Evolutionary conservation across 2,113 vertebrate species (phyloP), one percentile per base, ranked within the genome.

Genomic region (Macquaria australasica): DNA sequence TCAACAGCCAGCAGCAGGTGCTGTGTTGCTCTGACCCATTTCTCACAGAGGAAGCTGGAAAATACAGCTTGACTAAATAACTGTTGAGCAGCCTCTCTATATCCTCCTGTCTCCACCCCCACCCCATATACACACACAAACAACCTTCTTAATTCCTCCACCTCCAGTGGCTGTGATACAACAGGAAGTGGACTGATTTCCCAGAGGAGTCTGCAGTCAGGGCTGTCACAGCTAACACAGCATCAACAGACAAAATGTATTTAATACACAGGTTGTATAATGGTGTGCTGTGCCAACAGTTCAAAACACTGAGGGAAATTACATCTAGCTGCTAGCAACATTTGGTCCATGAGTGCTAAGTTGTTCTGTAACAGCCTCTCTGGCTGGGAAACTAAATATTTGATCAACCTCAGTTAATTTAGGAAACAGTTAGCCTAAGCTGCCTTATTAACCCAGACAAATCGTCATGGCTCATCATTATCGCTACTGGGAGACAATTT

Each of bases 111-210:
- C 68, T 83, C 66, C 51, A 15, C 63, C 48, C 66, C 28, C 1
- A 37, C 37, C 48, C 45, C 60, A 66, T 66, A 68, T 43, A 77
- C 69, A 56, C 28, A 72, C 64, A 64, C 64, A 62, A 58, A 68
- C 28, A n/a, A 82, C 76, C 77, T 56, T 67, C 63, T 78, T 82
- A 83, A 85, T 84, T 89, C 71, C 77, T 83, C 80, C 77, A 85
- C 87, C 87, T 89, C 87, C 84, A 77, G 77, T 63, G 75, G 84
- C 84, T 83, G 80, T 77, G 78, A 73, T 87, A 76, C 77, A 84
- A 88, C 85, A 87, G 90, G 94, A 94, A 94, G 87, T 80, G 83
- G 76, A 63, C 74, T 94, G 86, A 93, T 93, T 93, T 94, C 92
- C 92, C 93, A 83, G 63, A 77, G 87, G 94, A 90, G 89, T 89